A percentile compares a stretch with the other conserved stretches of the same genome.
Conservation (phyloP, 2,888 invertebrate species). For the Meandrusa payeni region DNA sequence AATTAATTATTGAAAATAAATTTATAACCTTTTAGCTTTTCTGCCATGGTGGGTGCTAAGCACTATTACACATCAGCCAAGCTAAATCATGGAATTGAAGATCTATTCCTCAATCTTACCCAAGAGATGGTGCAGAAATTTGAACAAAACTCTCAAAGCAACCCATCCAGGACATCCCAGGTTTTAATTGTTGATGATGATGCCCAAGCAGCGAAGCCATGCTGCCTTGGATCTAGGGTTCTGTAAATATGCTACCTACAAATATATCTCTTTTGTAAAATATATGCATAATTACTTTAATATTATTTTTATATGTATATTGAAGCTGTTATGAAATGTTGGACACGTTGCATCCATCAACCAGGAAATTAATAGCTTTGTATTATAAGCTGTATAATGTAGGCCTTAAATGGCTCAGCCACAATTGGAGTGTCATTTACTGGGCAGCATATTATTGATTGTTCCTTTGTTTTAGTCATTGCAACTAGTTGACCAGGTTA, state of each 20-base stretch:
- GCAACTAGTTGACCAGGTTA: no score
- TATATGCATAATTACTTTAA: not conserved
- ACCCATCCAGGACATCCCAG: constrained; percentile 49
- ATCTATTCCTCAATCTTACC: constrained; percentile 92
- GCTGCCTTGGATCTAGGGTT: constrained; percentile 53
- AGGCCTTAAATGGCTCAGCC: no score
- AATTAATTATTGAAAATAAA: not conserved
- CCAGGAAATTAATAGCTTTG: no score
- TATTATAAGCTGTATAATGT: no score
- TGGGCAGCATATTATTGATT: no score
- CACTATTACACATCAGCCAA: constrained; percentile 98
- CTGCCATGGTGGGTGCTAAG: constrained; percentile 93
- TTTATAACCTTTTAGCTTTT: constrained; percentile 83
- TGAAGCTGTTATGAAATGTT: not conserved
- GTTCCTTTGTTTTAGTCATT: no score
- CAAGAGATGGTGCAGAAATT: constrained; percentile 84
- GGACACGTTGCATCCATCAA: no score
- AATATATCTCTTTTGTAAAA: not conserved
- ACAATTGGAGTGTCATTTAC: no score
- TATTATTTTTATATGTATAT: constrained; percentile 12
- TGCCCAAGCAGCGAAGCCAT: constrained; percentile 51
- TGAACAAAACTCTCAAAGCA: constrained; percentile 48
- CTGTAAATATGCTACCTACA: constrained; percentile 32
- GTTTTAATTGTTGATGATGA: constrained; percentile 72
- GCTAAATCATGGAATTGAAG: constrained; percentile 93